Evolutionary conservation across 2,797 vertebrate species (phyloP), one percentile per base, ranked within the genome.

Genomic region (Microcaecilia unicolor): DNA sequence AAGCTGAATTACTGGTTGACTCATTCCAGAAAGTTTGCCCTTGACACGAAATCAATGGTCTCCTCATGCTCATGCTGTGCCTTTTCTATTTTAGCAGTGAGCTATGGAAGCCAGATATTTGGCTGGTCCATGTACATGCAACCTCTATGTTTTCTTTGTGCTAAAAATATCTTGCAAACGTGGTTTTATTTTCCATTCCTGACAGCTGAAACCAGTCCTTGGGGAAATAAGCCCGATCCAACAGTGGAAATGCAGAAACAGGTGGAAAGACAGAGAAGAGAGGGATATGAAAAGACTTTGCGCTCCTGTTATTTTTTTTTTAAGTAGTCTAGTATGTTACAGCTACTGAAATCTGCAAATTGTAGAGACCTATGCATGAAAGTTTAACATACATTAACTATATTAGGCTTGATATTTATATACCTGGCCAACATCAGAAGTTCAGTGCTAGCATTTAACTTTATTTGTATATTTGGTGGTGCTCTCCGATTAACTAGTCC

Each of bases 161-260:
- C 49, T 72, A 68, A 70, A 64, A 61, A 65, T 62, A 53, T 55
- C 38, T 49, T 4, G 49, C 60, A 60, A 53, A 41, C 41, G 40
- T n/a, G 50, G 56, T 62, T 67, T 61, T 70, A 60, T 59, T 70
- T 72, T 68, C 51, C 66, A 44, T 51, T 55, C 47, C 36, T 34
- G 47, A 66, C 72, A 76, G 72, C 70, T 74, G 64, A 62, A 44
- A 37, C 57, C 31, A 1, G 29, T 40, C 51, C 37, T 48, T 35
- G 25, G 46, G 45, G 44, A 53, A 65, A 50, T 48, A 51, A 58
- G 52, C 55, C 48, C 55, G 68, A 59, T 69, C 63, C 68, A 46
- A 71, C 60, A 74, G 64, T 76, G 50, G 55, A 67, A 55, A 44
- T 28, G 56, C 64, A 55, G 42, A 48, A 68, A 67, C 65, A 74